Base-by-base conservation (phyloP, 2,888 invertebrate genomes). In the Choristoneura rosaceana region DNA sequence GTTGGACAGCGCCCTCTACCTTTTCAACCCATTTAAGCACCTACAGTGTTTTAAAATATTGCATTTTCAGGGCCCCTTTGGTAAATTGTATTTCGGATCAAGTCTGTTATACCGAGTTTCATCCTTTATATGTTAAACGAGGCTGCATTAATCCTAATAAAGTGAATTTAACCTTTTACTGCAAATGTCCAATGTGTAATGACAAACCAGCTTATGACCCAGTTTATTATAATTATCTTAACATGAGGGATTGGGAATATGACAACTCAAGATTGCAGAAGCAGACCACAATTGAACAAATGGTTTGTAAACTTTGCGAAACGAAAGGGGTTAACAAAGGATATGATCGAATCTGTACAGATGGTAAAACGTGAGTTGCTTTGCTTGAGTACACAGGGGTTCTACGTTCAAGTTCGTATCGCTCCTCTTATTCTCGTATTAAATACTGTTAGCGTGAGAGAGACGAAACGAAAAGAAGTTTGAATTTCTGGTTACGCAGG, bases 171-270 rank as follows among this genome's bases (percentile, higher is more conserved):
- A 90, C 88, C 73, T 90, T 90, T 80, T 78, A 84, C 78, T 92
- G 92, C 80, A 91, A 89, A 82, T 92, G 92, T 76, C 89, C 87
- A 52, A 77, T 91, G 47, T 91, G 92, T 77, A 91, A 91, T 79
- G 87, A 90, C 78, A 91, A 90, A 80, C 85, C 89, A 71, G 82
- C 84, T 17, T 76, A 79, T 64, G 85, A 88, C 62, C 66, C 74
- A 69, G 75, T 78, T 68, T 84, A 84, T 80, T 91, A 87, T 76
- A 81, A 85, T 58, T 92, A 91, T 78, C 80, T 76, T 62, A 81
- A 77, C 65, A 63, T 87, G 65, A 78, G 76, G 65, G 89, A 91
- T 80, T 92, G 92, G 91, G 80, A 84, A 76, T 90, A 83, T 74
- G 89, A 91, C 80, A 92, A 89, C 75, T 74, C 78, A 66, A 83